Evolutionary conservation across 2,797 vertebrate species (phyloP).

Genomic region (Takifugu ocellatus): DNA sequence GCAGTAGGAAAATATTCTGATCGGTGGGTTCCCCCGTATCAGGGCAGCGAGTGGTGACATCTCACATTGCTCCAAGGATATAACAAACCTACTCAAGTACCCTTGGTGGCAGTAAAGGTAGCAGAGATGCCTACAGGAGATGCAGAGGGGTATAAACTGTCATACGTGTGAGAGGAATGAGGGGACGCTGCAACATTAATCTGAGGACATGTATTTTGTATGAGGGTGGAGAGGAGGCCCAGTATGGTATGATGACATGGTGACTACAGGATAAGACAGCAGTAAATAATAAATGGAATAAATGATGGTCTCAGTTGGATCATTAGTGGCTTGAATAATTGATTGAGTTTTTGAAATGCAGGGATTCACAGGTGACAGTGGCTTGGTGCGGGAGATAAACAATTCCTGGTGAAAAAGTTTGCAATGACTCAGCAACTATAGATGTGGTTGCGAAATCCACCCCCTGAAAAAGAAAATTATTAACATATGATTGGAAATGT

Average conservation of each 20-base stretch:
- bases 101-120: conserved; percentile 15
- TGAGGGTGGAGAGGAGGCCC: conserved; percentile 30
- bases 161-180: conserved; percentile 12
- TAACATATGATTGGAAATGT: no score
- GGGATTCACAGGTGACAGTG: no score
- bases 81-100: conserved; percentile 16
- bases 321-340: conserved; percentile 58
- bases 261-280: conserved; percentile 23
- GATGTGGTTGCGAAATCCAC: no score
- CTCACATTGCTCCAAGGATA: conserved; percentile 21
- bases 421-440: no score
- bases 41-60: conserved; percentile 9
- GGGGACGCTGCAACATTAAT: conserved; percentile 36
- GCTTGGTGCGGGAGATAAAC: no score
- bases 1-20: conserved; percentile 38
- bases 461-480: no score
- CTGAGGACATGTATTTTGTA: conserved; percentile 57
- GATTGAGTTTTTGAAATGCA: conserved; percentile 7
- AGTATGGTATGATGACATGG: conserved; percentile 7
- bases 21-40: conserved; percentile 47
- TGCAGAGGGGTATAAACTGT: conserved; percentile 10
- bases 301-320: conserved; percentile 55
- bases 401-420: neutral
- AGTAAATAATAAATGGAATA: conserved; percentile 61
- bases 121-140: neutral